A percentile compares a stretch with the other conserved stretches of the same genome.
These are phyloP conservation scores for Bombus pyrosoma DNA, from an alignment of 1,140 invertebrate species.

Conservation along the genomic window DNA sequence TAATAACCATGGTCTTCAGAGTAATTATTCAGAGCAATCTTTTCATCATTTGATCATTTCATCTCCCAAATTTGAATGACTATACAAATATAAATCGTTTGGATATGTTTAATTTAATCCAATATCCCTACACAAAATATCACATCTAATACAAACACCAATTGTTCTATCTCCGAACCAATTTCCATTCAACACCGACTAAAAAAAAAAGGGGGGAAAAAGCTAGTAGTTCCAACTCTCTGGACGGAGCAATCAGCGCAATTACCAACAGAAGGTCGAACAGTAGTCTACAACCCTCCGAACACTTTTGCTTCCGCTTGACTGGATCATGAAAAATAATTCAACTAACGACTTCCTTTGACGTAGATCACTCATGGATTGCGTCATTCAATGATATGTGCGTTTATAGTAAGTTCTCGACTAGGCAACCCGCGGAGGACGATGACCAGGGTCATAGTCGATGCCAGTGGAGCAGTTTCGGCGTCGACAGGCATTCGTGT, in stretches of 20 bases:
- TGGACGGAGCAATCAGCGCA: neutral
- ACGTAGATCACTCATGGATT: neutral
- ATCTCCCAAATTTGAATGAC: neutral
- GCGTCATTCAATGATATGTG: no score
- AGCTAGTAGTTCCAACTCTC: neutral
- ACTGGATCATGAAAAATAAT: neutral
- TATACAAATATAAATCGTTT: neutral
- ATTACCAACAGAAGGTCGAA: neutral
- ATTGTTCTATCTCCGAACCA: neutral
- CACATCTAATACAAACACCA: neutral
- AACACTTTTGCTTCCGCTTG: neutral
- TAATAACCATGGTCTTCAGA: no score
- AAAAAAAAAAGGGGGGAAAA: neutral
- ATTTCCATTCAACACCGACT: neutral
- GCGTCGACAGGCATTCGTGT: slow-evolving; percentile 24
- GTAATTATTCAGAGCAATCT: no score
- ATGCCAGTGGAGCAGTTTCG: slow-evolving; percentile 45
- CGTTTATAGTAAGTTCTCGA: no score
- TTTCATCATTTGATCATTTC: neutral
- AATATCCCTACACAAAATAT: neutral
- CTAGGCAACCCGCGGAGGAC: neutral
- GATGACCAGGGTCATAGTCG: slow-evolving; percentile 44
- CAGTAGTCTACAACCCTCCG: neutral
- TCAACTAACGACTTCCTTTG: slow-evolving; percentile 20
- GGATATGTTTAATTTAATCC: neutral